Base-by-base conservation (phyloP, 35 echinoderm and acorn worm genomes). In the Eucidaris tribuloides region DNA sequence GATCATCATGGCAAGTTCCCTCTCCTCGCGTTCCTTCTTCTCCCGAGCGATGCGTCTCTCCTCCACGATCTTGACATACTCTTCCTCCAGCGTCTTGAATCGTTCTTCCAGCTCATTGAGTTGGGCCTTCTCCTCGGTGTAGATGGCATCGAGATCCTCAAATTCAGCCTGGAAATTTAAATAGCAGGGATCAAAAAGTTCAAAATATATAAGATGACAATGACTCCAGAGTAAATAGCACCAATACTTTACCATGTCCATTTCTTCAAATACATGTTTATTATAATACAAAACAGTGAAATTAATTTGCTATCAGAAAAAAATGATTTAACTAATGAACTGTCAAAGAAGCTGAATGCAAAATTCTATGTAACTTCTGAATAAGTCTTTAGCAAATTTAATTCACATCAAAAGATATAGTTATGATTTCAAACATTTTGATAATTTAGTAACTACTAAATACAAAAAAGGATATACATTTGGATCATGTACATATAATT, bases 91-190 rank as follows among this genome's bases (percentile, higher is more conserved):
- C 4, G 96, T 93, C 42, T 89, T 97, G 59, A 93, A 99, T 42
- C 96, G 76, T 27, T 99, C 96, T 62, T 99, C 96, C 7, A 99
- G 64, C 35, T 99, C 96, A 70, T 99, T 99, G 79, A 99, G 59
- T 45, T 93, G 96, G 19, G 90, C 87, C 58, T 97, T 97, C 71
- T 99, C 96, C 63, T 99, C 96, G 0, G 96, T 99, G 87, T 99
- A 99, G 33, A 99, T 84, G 43, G 82, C 77, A 79, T 99, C 96
- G 4, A 99, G 61, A 61, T 99, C 96, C 55, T 99, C 96, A 84
- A 93, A 99, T 54, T 99, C 96, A 29, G 89, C 96, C 96, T 93
- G 71, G 25, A 81, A 49, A 78, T 34, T 65, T 13, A 46, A 58
- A 33, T 19, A 46, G 38, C 15, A 17, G 14, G 27, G 0, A 76